Conservation (phyloP, 2,797 vertebrate species). For the Pteropus rufus region DNA sequence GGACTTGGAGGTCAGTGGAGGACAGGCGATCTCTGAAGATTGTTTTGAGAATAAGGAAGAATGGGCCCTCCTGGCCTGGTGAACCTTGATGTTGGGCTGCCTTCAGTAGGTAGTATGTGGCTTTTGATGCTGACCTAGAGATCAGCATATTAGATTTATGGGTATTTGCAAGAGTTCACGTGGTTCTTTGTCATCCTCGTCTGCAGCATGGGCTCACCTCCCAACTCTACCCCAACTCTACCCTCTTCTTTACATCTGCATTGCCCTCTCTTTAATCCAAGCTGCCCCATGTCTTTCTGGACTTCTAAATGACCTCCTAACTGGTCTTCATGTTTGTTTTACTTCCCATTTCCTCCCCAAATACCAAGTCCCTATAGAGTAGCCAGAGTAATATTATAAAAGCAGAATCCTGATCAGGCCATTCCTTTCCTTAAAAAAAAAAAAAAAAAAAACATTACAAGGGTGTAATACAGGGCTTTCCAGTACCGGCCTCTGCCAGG, state of each 20-base stretch:
- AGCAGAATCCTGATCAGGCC: not conserved
- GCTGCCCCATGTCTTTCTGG: not conserved
- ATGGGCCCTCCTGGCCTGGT: not conserved
- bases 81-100: not conserved
- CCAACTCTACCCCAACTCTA: not conserved
- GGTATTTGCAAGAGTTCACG: not conserved
- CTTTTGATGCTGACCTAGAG: not conserved
- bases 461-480: not conserved
- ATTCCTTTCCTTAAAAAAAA: not conserved
- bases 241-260: not conserved
- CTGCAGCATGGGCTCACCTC: not conserved
- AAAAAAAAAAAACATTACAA: no score
- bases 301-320: not conserved
- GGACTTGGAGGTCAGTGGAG: not conserved
- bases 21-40: not conserved
- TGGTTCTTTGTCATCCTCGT: not conserved
- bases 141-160: not conserved
- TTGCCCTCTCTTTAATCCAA: not conserved
- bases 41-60: not conserved
- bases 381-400: not conserved
- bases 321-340: not conserved
- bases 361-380: not conserved
- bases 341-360: not conserved
- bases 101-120: not conserved
- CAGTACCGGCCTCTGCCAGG: not conserved